A percentile compares a stretch with the other conserved stretches of the same genome.
Evolutionary conservation across 2,113 vertebrate genomes (phyloP).

Genomic region (Bagarius yarrelli): DNA sequence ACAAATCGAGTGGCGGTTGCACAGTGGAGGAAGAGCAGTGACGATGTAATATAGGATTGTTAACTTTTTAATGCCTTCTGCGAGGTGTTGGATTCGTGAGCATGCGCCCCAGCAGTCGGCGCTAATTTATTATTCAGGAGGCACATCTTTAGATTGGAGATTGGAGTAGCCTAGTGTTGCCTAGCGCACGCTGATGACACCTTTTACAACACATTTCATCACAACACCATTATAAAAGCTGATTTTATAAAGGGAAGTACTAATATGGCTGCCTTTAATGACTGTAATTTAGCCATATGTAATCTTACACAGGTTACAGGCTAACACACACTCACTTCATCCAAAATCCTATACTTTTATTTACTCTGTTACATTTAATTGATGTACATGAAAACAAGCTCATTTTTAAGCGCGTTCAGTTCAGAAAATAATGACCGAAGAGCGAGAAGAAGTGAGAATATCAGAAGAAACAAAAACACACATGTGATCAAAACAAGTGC

Average conservation of each 20-base stretch:
- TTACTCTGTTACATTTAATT: too few relatives aligned
- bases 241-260: slow-evolving; percentile 43
- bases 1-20: slow-evolving; percentile 21
- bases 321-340: neutral
- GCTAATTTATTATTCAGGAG: slow-evolving; percentile 77
- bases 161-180: slow-evolving; percentile 51
- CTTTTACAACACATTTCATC: slow-evolving; percentile 78
- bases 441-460: too few relatives aligned
- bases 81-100: slow-evolving; percentile 45
- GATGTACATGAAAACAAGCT: too few relatives aligned
- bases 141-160: slow-evolving; percentile 64
- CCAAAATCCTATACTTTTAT: too few relatives aligned
- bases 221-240: slow-evolving; percentile 74
- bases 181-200: slow-evolving; percentile 62
- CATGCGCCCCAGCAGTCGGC: slow-evolving; percentile 51
- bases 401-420: too few relatives aligned
- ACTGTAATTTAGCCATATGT: neutral
- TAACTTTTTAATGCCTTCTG: slow-evolving; percentile 73
- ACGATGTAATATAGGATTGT: slow-evolving; percentile 59
- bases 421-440: too few relatives aligned
- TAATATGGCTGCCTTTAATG: slow-evolving; percentile 16
- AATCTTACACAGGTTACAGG: neutral
- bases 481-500: too few relatives aligned
- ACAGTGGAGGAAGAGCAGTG: slow-evolving; percentile 19
- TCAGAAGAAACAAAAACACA: too few relatives aligned